Conservation (phyloP, 1,140 invertebrate genomes). For the Drosophila lowei region DNA sequence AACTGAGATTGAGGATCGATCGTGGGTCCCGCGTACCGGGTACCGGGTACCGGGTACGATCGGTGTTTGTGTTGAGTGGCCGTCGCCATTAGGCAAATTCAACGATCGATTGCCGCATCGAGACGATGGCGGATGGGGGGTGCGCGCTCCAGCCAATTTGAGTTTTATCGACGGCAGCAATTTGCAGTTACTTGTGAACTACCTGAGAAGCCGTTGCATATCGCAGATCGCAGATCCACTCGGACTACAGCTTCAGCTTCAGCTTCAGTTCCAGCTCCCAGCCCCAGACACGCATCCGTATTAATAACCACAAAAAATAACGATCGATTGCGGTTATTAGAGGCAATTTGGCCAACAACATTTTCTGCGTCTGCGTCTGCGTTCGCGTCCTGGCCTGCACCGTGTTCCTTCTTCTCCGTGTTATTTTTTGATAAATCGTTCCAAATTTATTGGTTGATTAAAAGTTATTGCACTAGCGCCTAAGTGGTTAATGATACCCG, state of each 20-base stretch:
- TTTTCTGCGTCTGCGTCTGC: constrained; percentile 26
- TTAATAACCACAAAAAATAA: constrained; percentile 83
- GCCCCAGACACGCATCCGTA: constrained; percentile 51
- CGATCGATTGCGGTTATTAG: constrained; percentile 82
- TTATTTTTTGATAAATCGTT: constrained; percentile 72
- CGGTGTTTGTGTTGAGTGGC: constrained; percentile 78
- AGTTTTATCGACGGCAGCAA: constrained; percentile 79
- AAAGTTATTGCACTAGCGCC: constrained; percentile 78
- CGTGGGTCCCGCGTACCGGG: constrained; percentile 12
- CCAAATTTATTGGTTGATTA: constrained; percentile 79
- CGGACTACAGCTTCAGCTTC: constrained; percentile 4
- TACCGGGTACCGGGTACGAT: constrained; percentile 24
- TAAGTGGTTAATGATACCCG: constrained; percentile 77
- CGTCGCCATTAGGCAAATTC: constrained; percentile 81
- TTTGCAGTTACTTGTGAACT: constrained; percentile 83
- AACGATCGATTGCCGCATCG: constrained; percentile 70
- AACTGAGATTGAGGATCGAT: constrained; percentile 51
- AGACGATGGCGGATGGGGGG: constrained; percentile 25
- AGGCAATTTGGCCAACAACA: constrained; percentile 77
- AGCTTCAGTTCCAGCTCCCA: constrained; percentile 9
- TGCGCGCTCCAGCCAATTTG: constrained; percentile 65
- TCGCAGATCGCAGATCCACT: constrained; percentile 44
- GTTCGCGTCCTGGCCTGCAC: neutral
- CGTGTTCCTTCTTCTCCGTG: constrained; percentile 13
- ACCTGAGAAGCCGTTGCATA: constrained; percentile 78